Evolutionary conservation across 2,113 vertebrate genomes (phyloP).

Genomic region (Thunnus thynnus): DNA sequence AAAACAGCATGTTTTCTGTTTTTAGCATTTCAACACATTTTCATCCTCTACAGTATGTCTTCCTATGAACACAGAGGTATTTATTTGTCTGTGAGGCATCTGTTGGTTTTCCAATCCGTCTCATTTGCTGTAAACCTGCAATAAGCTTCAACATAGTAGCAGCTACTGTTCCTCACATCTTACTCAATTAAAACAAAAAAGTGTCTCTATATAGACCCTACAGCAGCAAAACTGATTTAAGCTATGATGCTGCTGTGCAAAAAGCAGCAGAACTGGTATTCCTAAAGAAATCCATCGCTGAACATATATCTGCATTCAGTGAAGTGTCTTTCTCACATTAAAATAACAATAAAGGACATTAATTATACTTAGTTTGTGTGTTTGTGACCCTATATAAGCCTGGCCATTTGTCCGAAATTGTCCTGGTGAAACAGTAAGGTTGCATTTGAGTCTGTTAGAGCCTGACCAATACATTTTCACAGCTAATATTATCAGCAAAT

Average conservation of each 20-base stretch:
- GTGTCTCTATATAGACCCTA: not conserved
- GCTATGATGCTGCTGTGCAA: not conserved
- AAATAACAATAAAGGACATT: not conserved
- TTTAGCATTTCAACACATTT: not conserved
- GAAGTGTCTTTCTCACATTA: too few species aligned
- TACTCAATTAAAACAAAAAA: slow-evolving; percentile 19
- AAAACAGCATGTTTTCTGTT: not conserved
- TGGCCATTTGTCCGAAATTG: too few species aligned
- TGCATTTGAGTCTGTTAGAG: too few species aligned
- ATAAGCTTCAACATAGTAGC: slow-evolving; percentile 67
- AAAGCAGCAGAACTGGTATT: not conserved
- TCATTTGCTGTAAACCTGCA: slow-evolving; percentile 69
- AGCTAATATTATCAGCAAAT: too few species aligned
- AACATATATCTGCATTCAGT: not conserved
- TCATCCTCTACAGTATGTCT: not conserved
- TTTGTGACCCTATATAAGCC: too few species aligned
- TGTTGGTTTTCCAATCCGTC: slow-evolving; percentile 13
- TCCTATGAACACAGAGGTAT: not conserved
- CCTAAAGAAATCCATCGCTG: not conserved
- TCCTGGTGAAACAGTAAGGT: too few species aligned
- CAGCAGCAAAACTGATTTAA: not conserved
- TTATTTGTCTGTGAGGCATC: slow-evolving; percentile 13
- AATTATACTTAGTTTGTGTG: not conserved
- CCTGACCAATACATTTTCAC: too few species aligned
- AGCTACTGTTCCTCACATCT: slow-evolving; percentile 32